phyloP scores from a whole-genome alignment of 2,888 invertebrate genomes.

The Entomobrya proxima region DNA sequence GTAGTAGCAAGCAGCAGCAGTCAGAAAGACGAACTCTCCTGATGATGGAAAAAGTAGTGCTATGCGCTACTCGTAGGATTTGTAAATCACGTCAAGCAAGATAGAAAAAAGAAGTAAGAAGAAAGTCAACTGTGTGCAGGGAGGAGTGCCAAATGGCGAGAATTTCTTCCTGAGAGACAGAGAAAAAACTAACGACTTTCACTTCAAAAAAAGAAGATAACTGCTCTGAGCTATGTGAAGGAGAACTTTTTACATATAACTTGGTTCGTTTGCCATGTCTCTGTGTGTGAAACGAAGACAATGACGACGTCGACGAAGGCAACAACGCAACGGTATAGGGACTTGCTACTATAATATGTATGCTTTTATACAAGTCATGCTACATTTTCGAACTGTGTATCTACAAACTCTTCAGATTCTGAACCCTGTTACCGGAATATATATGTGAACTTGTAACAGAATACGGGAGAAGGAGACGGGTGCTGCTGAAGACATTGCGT shows the following conservation, averaged over 20 bases:
- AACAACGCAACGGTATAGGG: not conserved
- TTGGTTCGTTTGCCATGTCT: slow-evolving; percentile 16
- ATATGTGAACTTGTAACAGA: not conserved
- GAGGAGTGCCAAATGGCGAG: slow-evolving; percentile 68
- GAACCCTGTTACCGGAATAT: not conserved
- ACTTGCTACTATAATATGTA: not conserved
- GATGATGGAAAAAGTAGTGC: slow-evolving; percentile 39
- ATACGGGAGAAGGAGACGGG: not conserved
- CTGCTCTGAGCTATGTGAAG: slow-evolving; percentile 35
- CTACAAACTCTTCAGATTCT: not conserved
- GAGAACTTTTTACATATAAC: slow-evolving; percentile 28
- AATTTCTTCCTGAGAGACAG: slow-evolving; percentile 64
- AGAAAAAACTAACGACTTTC: slow-evolving; percentile 66
- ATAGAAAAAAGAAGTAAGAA: slow-evolving; percentile 1
- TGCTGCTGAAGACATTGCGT: slow-evolving; percentile 20
- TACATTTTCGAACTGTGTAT: not conserved
- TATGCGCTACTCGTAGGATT: slow-evolving; percentile 41
- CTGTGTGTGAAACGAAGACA: slow-evolving; percentile 24
- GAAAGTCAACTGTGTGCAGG: slow-evolving; percentile 59
- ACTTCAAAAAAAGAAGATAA: slow-evolving; percentile 60
- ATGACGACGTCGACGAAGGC: not conserved
- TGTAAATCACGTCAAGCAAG: slow-evolving; percentile 61
- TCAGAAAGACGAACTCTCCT: slow-evolving; percentile 20
- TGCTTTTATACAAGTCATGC: not conserved
- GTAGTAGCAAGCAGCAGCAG: not conserved